phyloP scores from a whole-genome alignment of 2,888 invertebrate genomes.

The Mythimna pallens region DNA sequence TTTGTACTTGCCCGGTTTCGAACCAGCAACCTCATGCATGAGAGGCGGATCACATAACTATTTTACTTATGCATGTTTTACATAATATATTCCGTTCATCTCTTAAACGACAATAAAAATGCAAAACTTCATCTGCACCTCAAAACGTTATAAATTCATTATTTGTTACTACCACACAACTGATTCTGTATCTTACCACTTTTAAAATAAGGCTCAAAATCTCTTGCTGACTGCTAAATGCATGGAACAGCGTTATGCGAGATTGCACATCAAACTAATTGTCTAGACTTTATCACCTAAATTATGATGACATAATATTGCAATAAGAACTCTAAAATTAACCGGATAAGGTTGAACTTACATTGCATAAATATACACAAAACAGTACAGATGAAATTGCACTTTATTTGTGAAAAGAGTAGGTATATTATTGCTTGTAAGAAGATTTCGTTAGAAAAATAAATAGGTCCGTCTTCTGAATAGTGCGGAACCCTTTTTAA shows the following conservation, averaged over 20 bases:
- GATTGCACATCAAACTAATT: conserved; percentile 63
- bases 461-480: conserved; percentile 29
- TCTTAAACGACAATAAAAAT: conserved; percentile 39
- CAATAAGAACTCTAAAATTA: background rate
- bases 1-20: too few relatives aligned
- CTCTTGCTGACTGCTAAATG: conserved; percentile 11
- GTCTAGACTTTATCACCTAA: conserved; percentile 49
- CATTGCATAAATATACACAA: background rate
- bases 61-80: too few relatives aligned
- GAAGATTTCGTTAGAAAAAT: conserved; percentile 36
- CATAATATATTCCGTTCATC: background rate
- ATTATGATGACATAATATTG: conserved; percentile 37
- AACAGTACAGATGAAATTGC: background rate
- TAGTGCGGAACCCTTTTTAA: conserved; percentile 51
- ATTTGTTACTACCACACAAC: background rate
- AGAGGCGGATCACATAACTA: too few relatives aligned
- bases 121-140: conserved; percentile 38
- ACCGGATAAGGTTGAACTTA: conserved; percentile 13
- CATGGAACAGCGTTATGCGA: conserved; percentile 38
- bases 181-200: background rate
- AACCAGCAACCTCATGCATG: too few relatives aligned
- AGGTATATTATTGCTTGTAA: background rate
- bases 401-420: rapidly evolving
- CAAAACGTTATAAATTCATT: conserved; percentile 45
- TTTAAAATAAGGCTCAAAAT: conserved; percentile 9